Evolutionary conservation across 2,113 vertebrate species (phyloP), one percentile per base, ranked within the genome.

Genomic region (Odocoileus virginianus): DNA sequence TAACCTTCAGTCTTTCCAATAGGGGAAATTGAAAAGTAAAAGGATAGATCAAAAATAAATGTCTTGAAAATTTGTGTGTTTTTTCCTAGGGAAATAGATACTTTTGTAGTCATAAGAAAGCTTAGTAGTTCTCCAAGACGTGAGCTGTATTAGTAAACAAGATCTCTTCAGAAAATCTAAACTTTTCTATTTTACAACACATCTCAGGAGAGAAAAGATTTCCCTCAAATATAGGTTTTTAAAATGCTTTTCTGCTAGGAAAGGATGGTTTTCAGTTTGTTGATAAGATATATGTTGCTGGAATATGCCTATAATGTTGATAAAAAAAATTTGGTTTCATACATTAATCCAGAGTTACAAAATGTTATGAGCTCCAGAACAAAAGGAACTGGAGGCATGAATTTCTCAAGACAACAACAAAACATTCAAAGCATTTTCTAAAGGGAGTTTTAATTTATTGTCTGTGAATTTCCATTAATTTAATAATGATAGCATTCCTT

Each of bases 141-240:
- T 4, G 5, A 76, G 10, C 76, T 43, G 74, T 8, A 47, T n/a
- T 74, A n/a, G n/a, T 89, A 58, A 91, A 45, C 52, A 79, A 84
- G 15, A 47, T 87, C 61, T 96, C 25, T 79, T 92, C 33, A 79
- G 60, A 86, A 93, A 91, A 86, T 92, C 45, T 93, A 89, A 93
- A 82, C 40, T 55, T 90, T 54, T 84, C 58, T 91, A 67, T 55
- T 89, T 89, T 61, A 52, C 40, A 93, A 25, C 74, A 14, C 67
- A 95, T 78, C 36, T 87, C 64, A 93, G 23, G n/a, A 74, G 67
- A 96, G 43, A 95, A 96, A 85, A 13, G 30, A 92, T 85, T 95
- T 96, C 30, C 76, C 83, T 64, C 17, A 86, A 96, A n/a, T 85
- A 0, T 17, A 78, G 40, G n/a, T 78, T 33, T 83, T 58, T 92